Conservation (phyloP, 1,140 invertebrate species). For the Geopemphigus sp. region DNA sequence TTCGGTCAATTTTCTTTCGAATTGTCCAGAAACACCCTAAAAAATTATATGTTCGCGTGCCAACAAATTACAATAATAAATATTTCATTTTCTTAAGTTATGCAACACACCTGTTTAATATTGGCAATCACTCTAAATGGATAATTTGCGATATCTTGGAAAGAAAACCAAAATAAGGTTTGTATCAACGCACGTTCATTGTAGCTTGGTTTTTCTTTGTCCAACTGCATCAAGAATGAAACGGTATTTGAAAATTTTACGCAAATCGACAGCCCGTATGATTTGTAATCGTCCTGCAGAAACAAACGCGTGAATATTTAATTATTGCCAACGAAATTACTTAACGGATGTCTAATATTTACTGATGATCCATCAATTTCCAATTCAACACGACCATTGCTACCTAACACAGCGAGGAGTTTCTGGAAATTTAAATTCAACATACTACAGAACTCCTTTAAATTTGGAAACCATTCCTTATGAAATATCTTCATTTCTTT, state of each 20-base stretch:
- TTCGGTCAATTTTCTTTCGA: constrained; percentile 86
- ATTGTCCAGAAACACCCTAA: constrained; percentile 86
- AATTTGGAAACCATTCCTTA: not conserved
- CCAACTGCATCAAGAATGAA: constrained; percentile 68
- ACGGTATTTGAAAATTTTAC: constrained; percentile 83
- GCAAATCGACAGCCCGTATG: constrained; percentile 82
- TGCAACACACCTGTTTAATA: constrained; percentile 75
- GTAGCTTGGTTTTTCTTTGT: constrained; percentile 82
- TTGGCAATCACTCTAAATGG: constrained; percentile 95
- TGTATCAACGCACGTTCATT: constrained; percentile 90
- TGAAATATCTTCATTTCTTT: not conserved
- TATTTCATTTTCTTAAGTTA: no score
- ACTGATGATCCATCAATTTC: not conserved
- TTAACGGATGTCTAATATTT: not conserved
- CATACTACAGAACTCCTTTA: not conserved
- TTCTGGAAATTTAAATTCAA: not conserved
- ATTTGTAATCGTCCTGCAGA: constrained; percentile 72
- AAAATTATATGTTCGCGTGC: constrained; percentile 54
- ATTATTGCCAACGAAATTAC: not conserved
- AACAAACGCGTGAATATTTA: constrained; percentile 52
- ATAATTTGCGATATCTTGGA: constrained; percentile 79
- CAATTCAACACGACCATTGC: not conserved
- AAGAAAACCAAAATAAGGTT: constrained; percentile 83
- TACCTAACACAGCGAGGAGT: not conserved
- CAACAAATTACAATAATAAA: no score